Conservation (phyloP, 2,888 invertebrate genomes). For the Lasius fuliginosus region DNA sequence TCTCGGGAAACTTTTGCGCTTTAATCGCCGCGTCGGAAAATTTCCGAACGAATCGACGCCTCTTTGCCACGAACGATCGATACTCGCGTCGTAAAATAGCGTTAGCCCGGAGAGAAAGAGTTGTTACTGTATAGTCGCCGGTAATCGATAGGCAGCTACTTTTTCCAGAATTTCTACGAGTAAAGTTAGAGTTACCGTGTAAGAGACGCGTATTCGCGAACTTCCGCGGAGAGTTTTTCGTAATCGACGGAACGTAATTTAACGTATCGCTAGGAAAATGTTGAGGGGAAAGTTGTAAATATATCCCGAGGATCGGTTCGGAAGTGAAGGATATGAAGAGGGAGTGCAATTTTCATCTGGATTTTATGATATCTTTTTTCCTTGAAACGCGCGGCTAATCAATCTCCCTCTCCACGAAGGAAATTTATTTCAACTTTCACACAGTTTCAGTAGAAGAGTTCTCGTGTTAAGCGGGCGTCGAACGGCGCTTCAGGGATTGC, state of each 20-base stretch:
- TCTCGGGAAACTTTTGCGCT: conserved; percentile 31
- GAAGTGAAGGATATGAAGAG: conserved; percentile 9
- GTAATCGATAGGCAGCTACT: conserved; percentile 64
- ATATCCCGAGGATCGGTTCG: conserved; percentile 16
- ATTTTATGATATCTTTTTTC: background rate
- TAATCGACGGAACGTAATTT: conserved; percentile 38
- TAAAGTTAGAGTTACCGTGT: conserved; percentile 53
- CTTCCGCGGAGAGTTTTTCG: conserved; percentile 40
- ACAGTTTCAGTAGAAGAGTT: background rate
- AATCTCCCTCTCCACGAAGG: background rate
- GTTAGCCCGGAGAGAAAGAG: conserved; percentile 54
- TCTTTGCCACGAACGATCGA: conserved; percentile 44
- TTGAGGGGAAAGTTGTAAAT: conserved; percentile 39
- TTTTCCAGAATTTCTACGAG: conserved; percentile 70
- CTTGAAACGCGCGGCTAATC: background rate
- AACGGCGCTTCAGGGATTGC: background rate
- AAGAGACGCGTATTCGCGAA: conserved; percentile 47
- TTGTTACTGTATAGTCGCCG: conserved; percentile 66
- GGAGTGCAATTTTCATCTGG: conserved; percentile 43
- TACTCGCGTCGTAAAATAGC: conserved; percentile 49
- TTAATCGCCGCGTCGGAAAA: background rate
- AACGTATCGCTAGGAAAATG: conserved; percentile 26
- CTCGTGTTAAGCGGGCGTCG: background rate
- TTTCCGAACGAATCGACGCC: background rate
- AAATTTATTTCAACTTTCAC: background rate